Conservation (phyloP, 2,113 vertebrate species). For the Cygnus buccinator region DNA sequence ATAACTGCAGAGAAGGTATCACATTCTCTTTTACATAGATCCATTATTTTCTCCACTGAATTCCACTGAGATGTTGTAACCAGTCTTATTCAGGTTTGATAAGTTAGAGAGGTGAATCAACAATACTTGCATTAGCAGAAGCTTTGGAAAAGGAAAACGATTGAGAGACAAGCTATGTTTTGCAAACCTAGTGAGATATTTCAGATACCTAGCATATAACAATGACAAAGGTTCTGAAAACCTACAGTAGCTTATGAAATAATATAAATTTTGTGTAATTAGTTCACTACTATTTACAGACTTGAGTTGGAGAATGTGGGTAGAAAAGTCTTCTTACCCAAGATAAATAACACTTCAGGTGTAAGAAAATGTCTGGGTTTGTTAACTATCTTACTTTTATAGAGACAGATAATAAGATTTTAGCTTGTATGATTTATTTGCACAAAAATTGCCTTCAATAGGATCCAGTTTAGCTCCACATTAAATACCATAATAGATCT, state of each 20-base stretch:
- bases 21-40: neutral
- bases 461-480: neutral
- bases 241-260: neutral
- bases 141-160: neutral
- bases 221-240: neutral
- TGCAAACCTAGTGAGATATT: neutral
- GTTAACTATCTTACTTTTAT: neutral
- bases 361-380: neutral
- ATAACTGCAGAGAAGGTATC: neutral
- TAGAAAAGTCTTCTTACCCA: neutral
- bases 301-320: neutral
- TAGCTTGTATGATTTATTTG: neutral
- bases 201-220: neutral
- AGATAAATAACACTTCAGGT: neutral
- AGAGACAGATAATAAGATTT: neutral
- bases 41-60: neutral
- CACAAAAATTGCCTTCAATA: neutral
- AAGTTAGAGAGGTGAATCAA: neutral
- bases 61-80: neutral
- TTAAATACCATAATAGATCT: neutral
- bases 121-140: neutral
- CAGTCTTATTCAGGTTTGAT: neutral
- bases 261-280: neutral
- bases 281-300: neutral
- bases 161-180: neutral